These are phyloP conservation scores for Erebia ligea DNA, from an alignment of 2,888 invertebrate genomes.

Conservation along the genomic window DNA sequence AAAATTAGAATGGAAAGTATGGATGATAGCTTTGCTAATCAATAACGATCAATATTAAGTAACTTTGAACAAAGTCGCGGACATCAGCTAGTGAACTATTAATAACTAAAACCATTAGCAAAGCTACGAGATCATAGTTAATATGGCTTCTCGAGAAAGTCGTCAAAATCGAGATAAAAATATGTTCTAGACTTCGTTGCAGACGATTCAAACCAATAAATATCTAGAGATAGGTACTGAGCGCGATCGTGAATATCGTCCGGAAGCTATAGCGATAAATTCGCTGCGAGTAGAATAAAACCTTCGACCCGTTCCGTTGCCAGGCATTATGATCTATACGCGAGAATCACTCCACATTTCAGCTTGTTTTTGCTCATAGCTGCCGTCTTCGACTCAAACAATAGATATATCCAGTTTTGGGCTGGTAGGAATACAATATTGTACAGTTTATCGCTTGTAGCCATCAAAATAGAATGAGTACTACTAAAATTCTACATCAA, in stretches of 20 bases:
- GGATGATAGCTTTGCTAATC: no score
- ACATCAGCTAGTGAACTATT: no score
- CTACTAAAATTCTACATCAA: no score
- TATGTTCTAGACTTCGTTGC: neutral
- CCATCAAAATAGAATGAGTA: no score
- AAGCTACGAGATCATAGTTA: no score
- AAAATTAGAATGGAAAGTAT: no score
- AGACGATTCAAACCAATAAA: neutral
- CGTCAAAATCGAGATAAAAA: neutral
- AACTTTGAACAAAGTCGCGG: no score
- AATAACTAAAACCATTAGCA: no score
- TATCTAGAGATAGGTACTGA: neutral
- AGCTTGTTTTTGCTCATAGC: constrained; percentile 12
- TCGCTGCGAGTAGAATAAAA: constrained; percentile 3
- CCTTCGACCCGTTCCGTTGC: neutral
- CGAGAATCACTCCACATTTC: neutral
- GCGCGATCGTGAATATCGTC: neutral
- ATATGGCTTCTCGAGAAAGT: no score
- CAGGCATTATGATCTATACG: neutral
- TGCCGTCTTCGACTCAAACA: constrained; percentile 17
- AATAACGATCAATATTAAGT: no score
- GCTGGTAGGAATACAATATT: no score
- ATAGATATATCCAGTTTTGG: constrained; percentile 1
- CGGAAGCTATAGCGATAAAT: neutral
- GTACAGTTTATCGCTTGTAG: no score